Percentiles rank a stretch among this genome's conserved stretches.
Conservation (phyloP, 1,140 invertebrate species). For the Philopotamus ludificatus region DNA sequence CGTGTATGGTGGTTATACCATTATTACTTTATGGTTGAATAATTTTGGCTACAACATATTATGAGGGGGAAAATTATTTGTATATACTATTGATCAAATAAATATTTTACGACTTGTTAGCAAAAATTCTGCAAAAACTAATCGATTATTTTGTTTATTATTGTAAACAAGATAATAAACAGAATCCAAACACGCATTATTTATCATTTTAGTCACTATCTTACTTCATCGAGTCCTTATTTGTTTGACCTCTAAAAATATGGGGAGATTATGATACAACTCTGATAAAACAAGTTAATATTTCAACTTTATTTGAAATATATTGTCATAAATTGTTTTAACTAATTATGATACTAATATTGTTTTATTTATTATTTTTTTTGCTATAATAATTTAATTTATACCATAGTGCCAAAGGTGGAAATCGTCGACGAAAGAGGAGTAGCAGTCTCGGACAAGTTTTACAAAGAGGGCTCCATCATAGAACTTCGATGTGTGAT, state of each 20-base stretch:
- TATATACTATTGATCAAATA: too few relatives aligned
- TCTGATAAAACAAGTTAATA: not conserved
- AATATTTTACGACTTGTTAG: too few relatives aligned
- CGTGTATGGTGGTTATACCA: too few relatives aligned
- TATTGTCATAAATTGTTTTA: not conserved
- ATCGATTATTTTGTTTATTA: too few relatives aligned
- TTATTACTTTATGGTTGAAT: too few relatives aligned
- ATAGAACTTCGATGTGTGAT: slow-evolving; percentile 76
- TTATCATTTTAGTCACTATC: too few relatives aligned
- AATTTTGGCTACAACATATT: too few relatives aligned
- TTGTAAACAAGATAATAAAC: too few relatives aligned
- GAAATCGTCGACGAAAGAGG: slow-evolving; percentile 73
- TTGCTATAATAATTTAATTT: not conserved
- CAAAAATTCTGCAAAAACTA: too few relatives aligned
- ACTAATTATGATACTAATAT: not conserved
- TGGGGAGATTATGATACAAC: not conserved
- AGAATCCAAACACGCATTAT: too few relatives aligned
- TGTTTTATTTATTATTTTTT: not conserved
- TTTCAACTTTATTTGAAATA: not conserved
- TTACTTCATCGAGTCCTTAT: not conserved
- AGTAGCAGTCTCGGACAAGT: slow-evolving; percentile 67
- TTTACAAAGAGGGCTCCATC: slow-evolving; percentile 75
- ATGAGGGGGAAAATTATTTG: too few relatives aligned
- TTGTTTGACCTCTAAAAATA: not conserved
- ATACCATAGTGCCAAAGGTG: slow-evolving; percentile 66